These are phyloP conservation scores for Eledone cirrhosa DNA, from an alignment of 2,888 invertebrate species.

Conservation along the genomic window DNA sequence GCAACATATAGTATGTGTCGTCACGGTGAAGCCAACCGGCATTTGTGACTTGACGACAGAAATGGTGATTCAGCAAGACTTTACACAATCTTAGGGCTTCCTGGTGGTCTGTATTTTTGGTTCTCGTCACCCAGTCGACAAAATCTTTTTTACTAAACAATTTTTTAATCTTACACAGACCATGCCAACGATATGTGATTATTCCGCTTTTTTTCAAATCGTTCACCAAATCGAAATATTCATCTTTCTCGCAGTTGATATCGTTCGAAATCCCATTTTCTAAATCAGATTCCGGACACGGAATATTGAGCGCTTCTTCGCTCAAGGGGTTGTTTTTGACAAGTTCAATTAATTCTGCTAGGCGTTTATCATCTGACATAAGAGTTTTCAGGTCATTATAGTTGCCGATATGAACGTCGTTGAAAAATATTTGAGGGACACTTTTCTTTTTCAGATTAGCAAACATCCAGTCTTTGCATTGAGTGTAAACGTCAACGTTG, in stretches of 20 bases:
- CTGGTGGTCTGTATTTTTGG: constrained; percentile 52
- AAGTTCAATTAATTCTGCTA: constrained; percentile 52
- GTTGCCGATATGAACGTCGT: constrained; percentile 64
- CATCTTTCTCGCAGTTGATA: constrained; percentile 63
- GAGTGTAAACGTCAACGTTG: constrained; percentile 62
- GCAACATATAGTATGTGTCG: constrained; percentile 54
- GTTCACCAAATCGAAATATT: constrained; percentile 59
- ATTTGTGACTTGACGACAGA: constrained; percentile 53
- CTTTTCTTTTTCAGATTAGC: constrained; percentile 56
- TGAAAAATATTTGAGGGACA: constrained; percentile 68
- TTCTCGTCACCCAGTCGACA: constrained; percentile 65
- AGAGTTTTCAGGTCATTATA: constrained; percentile 52
- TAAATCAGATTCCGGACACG: constrained; percentile 57
- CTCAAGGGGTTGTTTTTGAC: constrained; percentile 52
- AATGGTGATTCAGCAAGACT: constrained; percentile 62
- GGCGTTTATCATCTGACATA: constrained; percentile 46
- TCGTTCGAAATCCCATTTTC: constrained; percentile 39
- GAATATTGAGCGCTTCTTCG: constrained; percentile 52
- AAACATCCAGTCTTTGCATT: constrained; percentile 57
- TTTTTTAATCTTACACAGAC: constrained; percentile 56
- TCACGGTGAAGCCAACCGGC: constrained; percentile 50
- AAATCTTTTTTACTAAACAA: constrained; percentile 67
- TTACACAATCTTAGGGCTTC: constrained; percentile 64
- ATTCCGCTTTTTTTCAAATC: constrained; percentile 64
- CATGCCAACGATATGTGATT: constrained; percentile 61